phyloP scores from a whole-genome alignment of 2,113 vertebrate species.

The Xerus inauris region DNA sequence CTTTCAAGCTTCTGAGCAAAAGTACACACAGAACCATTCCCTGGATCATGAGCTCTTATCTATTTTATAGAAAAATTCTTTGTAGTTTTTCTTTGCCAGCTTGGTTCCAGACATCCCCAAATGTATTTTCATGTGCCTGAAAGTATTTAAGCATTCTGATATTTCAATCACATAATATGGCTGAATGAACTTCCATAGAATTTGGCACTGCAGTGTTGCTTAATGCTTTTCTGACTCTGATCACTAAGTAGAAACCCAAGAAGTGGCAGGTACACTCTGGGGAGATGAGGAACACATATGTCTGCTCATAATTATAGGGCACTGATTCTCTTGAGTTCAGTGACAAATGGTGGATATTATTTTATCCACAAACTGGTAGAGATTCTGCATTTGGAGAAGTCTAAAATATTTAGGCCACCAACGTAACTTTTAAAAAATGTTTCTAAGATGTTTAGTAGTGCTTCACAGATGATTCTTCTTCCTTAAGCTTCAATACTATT shows the following conservation, averaged over 20 bases:
- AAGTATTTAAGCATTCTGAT: constrained; percentile 53
- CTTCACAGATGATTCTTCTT: not conserved
- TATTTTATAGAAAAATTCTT: not conserved
- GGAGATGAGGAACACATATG: not conserved
- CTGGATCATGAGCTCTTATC: not conserved
- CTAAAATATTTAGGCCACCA: not conserved
- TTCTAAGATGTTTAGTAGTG: not conserved
- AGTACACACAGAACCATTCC: not conserved
- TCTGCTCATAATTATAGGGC: not conserved
- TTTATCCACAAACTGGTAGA: constrained; percentile 1
- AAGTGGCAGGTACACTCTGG: constrained; percentile 2
- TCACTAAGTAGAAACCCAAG: constrained; percentile 8
- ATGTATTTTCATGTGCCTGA: constrained; percentile 21
- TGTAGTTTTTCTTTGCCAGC: not conserved
- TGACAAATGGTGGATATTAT: not conserved
- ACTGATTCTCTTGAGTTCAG: not conserved
- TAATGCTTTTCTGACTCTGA: constrained; percentile 58
- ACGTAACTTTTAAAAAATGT: not conserved
- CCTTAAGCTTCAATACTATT: not conserved
- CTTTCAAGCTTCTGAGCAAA: constrained; percentile 3
- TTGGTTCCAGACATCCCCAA: constrained; percentile 32
- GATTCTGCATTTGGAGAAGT: constrained; percentile 7
- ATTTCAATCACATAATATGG: constrained; percentile 39
- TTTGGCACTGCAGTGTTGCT: constrained; percentile 36
- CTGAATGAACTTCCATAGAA: constrained; percentile 45